Evolutionary conservation across 1,140 invertebrate genomes (phyloP), one percentile per base, ranked within the genome.

Genomic region (Drosophila sp.): DNA sequence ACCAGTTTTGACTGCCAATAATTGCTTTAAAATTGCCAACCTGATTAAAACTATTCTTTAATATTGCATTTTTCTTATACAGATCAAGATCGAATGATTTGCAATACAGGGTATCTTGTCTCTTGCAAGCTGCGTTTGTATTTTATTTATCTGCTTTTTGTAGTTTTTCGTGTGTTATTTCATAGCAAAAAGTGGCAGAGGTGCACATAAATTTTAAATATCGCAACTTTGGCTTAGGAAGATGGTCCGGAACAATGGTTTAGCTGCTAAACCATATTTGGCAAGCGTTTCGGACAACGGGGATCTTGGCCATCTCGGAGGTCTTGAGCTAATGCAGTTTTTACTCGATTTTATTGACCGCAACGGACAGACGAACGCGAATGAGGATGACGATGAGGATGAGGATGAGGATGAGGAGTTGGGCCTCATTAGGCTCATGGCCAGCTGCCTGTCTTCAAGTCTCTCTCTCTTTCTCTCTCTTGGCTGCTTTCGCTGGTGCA

Each of bases 131-230:
- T 25, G 9, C 8, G 6, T 29, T 27, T 2, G 4, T 11, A 9
- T 21, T 11, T 34, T 27, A 51, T 45, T 14, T 51, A 13, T 14
- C 18, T 38, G 0, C 57, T 38, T 54, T 38, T 36, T 18, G 40
- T 48, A 64, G 50, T 50, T 64, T 71, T 67, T 46, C 29, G 34
- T 13, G 14, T 67, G 54, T 43, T 51, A 36, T 51, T 53, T 46
- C 4, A 11, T 27, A 27, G 70, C 48, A 72, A 67, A 67, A 53
- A 67, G 36, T 38, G 41, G 41, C 56, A 54, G 13, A 70, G 67
- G 63, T 83, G 66, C 66, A 76, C 79, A 87, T 89, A 82, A 89
- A 87, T 82, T 89, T 78, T 59, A 82, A 89, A 89, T 82, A 89
- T 82, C 67, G 56, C 72, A 36, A 64, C 71, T 58, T 32, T 48